Evolutionary conservation across 2,888 invertebrate genomes (phyloP), one percentile per base, ranked within the genome.

Genomic region (Leptinotarsa rubiginosa): DNA sequence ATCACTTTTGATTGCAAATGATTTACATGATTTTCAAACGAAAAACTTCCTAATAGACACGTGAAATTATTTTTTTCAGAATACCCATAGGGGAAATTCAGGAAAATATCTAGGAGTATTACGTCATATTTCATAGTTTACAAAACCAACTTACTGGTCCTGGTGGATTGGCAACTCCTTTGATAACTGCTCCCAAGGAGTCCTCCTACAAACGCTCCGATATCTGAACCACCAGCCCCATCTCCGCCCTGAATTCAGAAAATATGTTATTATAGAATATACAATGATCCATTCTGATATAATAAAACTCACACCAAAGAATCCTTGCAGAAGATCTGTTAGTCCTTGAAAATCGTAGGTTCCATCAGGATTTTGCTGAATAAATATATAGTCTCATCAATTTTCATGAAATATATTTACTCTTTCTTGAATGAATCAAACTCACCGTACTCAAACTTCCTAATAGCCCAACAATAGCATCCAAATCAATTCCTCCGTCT

Each of bases 121-220:
- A 31, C 7, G 41, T 41, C 41, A 41, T 10, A 31, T 10, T 31
- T 31, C 10, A 31, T 31, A 2, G 31, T 31, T 31, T 10, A 31
- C 10, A 7, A 5, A 31, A 31, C 31, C 10, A 31, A 80, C 81
- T 84, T 85, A 88, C 88, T 74, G 87, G 85, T 75, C 87, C 88
- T 49, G 87, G 86, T 64, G 87, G 87, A 75, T 84, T 85, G 0
- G 88, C 87, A 31, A 87, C 81, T 65, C 88, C 88, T 79, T 86
- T 84, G 31, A 89, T 81, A 5, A 87, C 75, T 56, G 88, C 87
- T 49, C 87, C 87, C 88, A 20, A 86, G 47, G 47, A 88, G 79
- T n/a, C 88, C 87, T 64, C 88, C 87, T 25, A 85, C 78, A 76
- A 89, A 88, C 0, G 87, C 82, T n/a, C 87, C 88, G 49, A 88